Evolutionary conservation across 2,888 invertebrate species (phyloP).

Genomic region (Saturnia pavonia): DNA sequence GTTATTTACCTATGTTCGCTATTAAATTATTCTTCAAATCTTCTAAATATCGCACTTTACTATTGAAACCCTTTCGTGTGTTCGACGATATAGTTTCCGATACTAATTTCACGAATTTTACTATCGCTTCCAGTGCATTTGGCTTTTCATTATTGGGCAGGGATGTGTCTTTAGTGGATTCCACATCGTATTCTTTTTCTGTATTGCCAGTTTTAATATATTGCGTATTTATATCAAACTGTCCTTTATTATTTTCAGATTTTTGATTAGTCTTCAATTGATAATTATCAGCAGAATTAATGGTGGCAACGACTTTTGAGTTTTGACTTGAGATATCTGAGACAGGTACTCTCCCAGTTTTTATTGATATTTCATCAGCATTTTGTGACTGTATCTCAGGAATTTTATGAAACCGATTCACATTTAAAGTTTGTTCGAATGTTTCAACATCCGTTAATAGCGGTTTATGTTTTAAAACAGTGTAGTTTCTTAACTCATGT

Average conservation of each 20-base stretch:
- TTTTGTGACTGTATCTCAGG: not conserved
- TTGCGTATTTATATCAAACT: not conserved
- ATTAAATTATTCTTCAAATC: constrained; percentile 83
- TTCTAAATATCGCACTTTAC: constrained; percentile 82
- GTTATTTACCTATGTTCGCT: constrained; percentile 83
- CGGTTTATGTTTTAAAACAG: not conserved
- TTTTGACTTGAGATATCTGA: not conserved
- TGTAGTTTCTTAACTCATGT: not conserved
- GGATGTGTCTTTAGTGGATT: constrained; percentile 20
- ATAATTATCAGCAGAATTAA: not conserved
- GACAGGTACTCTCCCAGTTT: not conserved
- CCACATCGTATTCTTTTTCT: constrained; percentile 20
- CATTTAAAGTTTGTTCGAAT: not conserved
- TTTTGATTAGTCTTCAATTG: not conserved
- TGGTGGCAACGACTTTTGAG: not conserved
- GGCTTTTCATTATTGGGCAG: constrained; percentile 33
- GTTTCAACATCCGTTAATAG: not conserved
- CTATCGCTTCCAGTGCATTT: constrained; percentile 53
- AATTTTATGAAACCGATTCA: not conserved
- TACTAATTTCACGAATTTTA: constrained; percentile 62
- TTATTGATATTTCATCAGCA: not conserved
- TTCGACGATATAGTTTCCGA: constrained; percentile 67
- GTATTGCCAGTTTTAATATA: constrained; percentile 4
- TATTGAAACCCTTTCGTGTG: constrained; percentile 65
- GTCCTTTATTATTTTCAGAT: not conserved